phyloP scores from a whole-genome alignment of 2,888 invertebrate species.

The Aromia moschata region DNA sequence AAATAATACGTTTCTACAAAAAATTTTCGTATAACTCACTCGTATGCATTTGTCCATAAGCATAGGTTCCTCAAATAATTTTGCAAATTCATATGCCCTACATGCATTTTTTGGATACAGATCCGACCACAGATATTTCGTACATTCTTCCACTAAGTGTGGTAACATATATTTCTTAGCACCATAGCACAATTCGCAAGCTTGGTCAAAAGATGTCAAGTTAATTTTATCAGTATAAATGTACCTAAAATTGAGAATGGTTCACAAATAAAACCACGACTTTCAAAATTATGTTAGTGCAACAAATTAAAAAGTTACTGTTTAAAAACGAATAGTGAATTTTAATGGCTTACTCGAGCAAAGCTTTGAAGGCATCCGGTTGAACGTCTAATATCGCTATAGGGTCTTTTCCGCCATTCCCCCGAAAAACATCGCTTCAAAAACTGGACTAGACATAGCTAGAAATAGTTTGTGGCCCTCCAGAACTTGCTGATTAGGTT shows the following conservation, averaged over 20 bases:
- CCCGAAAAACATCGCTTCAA: conserved; percentile 89
- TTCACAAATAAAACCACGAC: too few species aligned
- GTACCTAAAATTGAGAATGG: conserved; percentile 67
- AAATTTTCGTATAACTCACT: too few species aligned
- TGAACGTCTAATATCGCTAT: conserved; percentile 86
- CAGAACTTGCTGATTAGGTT: conserved; percentile 77
- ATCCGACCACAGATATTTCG: conserved; percentile 84
- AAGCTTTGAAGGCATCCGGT: conserved; percentile 84
- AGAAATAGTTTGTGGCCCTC: conserved; percentile 82
- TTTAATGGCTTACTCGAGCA: conserved; percentile 80
- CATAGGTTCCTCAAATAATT: conserved; percentile 83
- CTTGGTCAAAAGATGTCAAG: conserved; percentile 84
- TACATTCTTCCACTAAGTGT: conserved; percentile 83
- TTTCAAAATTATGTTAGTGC: too few species aligned
- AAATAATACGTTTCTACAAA: too few species aligned
- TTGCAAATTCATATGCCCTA: conserved; percentile 86
- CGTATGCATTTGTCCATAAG: conserved; percentile 84
- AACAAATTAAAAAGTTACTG: too few species aligned
- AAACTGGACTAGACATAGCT: conserved; percentile 89
- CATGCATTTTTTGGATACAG: conserved; percentile 83
- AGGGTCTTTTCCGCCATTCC: conserved; percentile 80
- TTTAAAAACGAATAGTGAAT: too few species aligned
- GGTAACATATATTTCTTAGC: conserved; percentile 91
- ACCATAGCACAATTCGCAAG: conserved; percentile 86
- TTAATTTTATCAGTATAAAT: conserved; percentile 85